phyloP scores from a whole-genome alignment of 2,113 vertebrate genomes.

The Vidua macroura region DNA sequence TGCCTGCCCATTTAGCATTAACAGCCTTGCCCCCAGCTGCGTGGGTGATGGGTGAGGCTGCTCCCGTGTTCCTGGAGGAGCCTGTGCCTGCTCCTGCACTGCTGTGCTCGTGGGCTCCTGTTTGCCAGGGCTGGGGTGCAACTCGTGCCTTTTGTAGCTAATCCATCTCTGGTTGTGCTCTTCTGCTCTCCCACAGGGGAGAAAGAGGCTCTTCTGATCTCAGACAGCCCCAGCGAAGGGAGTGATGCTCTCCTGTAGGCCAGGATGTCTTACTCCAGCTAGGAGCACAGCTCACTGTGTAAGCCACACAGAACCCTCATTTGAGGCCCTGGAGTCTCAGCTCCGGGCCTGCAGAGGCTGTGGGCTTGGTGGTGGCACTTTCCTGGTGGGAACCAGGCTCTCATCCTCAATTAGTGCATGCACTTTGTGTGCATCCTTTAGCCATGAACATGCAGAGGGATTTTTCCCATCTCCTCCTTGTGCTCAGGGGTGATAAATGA shows the following conservation, averaged over 20 bases:
- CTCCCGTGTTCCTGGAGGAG: background rate
- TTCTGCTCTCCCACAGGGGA: background rate
- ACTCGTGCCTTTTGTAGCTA: background rate
- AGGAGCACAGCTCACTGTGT: rapidly evolving
- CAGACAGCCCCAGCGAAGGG: too few relatives aligned
- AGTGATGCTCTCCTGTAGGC: background rate
- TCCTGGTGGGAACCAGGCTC: background rate
- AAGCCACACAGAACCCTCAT: rapidly evolving
- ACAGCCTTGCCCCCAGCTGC: background rate
- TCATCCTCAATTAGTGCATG: background rate
- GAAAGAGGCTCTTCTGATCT: background rate
- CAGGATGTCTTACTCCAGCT: background rate
- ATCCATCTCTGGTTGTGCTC: background rate
- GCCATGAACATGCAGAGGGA: background rate
- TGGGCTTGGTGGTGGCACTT: background rate
- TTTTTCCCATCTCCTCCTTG: background rate
- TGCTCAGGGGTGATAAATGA: background rate
- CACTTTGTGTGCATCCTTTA: background rate
- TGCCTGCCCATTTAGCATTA: background rate
- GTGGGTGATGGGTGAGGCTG: background rate
- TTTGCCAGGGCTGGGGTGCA: background rate
- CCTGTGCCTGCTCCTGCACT: background rate
- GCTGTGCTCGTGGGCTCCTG: background rate
- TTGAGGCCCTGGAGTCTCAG: background rate
- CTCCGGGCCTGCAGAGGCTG: background rate